Evolutionary conservation across 2,797 vertebrate genomes (phyloP).

Genomic region (Poeciliopsis gracilis): DNA sequence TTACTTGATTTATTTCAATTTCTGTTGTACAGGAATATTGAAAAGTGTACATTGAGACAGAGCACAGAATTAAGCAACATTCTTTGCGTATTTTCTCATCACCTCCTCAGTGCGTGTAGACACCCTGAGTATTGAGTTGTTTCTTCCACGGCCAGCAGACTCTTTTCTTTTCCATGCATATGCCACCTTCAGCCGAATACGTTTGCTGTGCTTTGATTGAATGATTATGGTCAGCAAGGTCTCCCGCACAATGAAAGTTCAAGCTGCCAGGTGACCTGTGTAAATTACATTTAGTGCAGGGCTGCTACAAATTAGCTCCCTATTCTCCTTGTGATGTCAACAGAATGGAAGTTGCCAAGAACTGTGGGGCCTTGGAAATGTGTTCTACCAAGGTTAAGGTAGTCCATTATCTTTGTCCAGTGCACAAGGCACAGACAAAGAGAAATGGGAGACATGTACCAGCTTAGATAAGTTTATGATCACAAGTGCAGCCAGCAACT

Average conservation of each 20-base stretch:
- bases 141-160: constrained; percentile 37
- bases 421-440: constrained; percentile 41
- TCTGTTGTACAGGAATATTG: neutral
- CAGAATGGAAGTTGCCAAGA: constrained; percentile 66
- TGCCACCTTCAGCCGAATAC: constrained; percentile 42
- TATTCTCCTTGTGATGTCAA: constrained; percentile 73
- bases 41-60: neutral
- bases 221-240: constrained; percentile 67
- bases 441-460: constrained; percentile 21
- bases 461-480: constrained; percentile 40
- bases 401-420: constrained; percentile 61
- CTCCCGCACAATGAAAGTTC: constrained; percentile 68
- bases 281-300: constrained; percentile 74
- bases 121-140: constrained; percentile 9
- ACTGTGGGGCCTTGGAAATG: constrained; percentile 58
- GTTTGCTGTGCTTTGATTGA: constrained; percentile 66
- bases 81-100: neutral
- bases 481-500: constrained; percentile 25
- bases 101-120: constrained; percentile 10
- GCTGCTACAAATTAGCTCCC: constrained; percentile 67
- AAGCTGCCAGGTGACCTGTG: constrained; percentile 64
- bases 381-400: constrained; percentile 56
- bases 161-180: constrained; percentile 57
- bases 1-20: neutral
- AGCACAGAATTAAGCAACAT: neutral